These are phyloP conservation scores for Bryconaethiops microstoma DNA, from an alignment of 2,797 vertebrate species.

Conservation along the genomic window DNA sequence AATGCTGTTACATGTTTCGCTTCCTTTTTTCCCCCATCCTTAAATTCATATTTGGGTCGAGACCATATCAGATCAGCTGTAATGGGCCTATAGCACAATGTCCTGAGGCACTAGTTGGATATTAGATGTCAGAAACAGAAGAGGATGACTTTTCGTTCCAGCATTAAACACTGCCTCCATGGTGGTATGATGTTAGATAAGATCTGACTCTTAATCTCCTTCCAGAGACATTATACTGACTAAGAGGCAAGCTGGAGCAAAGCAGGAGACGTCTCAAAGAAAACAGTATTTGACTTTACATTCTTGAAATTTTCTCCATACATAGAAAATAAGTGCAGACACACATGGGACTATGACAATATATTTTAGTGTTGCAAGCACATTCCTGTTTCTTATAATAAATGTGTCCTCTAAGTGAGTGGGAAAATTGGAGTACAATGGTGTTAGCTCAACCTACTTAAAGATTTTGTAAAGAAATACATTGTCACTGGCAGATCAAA, in stretches of 20 bases:
- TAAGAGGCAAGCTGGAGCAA: constrained; percentile 14
- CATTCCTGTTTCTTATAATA: not conserved
- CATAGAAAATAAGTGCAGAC: not conserved
- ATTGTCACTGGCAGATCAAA: not conserved
- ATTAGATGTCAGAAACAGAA: constrained; percentile 5
- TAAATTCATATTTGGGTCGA: not conserved
- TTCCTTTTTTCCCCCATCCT: not conserved
- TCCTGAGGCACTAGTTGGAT: constrained; percentile 6
- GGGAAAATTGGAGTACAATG: not conserved
- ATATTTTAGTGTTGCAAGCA: not conserved
- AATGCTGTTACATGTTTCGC: constrained; percentile 58
- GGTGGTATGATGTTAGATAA: not conserved
- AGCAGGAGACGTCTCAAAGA: not conserved
- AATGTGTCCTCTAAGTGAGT: not conserved
- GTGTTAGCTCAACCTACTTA: not conserved
- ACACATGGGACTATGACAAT: not conserved
- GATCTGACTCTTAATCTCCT: constrained; percentile 6
- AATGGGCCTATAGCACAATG: not conserved
- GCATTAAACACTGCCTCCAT: constrained; percentile 6
- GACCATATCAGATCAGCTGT: constrained; percentile 7
- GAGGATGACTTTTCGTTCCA: not conserved
- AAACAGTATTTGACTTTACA: constrained; percentile 3
- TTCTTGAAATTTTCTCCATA: constrained; percentile 10
- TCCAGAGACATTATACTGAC: constrained; percentile 12
- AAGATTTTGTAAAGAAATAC: not conserved